phyloP scores from a whole-genome alignment of 2,797 vertebrate genomes.

The Triplophysa yarkandensis region DNA sequence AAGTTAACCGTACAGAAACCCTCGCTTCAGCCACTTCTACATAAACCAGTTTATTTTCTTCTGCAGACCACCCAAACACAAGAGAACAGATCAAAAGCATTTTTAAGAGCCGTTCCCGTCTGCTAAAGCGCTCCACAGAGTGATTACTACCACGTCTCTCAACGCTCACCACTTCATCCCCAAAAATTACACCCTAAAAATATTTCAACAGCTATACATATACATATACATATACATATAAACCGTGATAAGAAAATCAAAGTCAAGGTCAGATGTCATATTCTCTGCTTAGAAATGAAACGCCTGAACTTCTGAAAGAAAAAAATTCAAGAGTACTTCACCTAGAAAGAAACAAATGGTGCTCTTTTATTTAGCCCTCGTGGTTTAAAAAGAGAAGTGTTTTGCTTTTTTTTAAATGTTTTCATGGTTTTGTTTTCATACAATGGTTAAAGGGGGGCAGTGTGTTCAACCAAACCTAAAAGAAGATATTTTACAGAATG shows the following conservation, averaged over 20 bases:
- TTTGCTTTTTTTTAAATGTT: too few species aligned
- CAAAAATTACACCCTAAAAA: constrained; percentile 37
- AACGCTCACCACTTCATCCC: constrained; percentile 19
- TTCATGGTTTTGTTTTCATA: too few species aligned
- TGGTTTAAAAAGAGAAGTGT: too few species aligned
- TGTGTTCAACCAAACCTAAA: too few species aligned
- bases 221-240: constrained; percentile 41
- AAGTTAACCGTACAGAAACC: constrained; percentile 17
- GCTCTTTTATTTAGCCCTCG: too few species aligned
- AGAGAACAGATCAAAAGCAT: constrained; percentile 48
- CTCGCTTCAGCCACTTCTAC: constrained; percentile 34
- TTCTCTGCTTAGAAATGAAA: constrained; percentile 19
- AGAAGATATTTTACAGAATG: too few species aligned
- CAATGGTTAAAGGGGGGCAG: too few species aligned
- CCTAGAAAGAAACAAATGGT: too few species aligned
- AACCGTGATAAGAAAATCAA: background rate
- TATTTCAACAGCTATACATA: constrained; percentile 30
- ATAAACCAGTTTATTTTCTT: constrained; percentile 40
- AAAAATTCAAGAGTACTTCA: background rate
- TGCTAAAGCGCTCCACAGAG: constrained; percentile 15
- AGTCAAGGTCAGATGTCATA: background rate
- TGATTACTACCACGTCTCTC: constrained; percentile 33
- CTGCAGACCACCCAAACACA: constrained; percentile 59
- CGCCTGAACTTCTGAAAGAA: background rate
- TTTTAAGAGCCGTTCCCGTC: constrained; percentile 9